These are phyloP conservation scores for Drosophila parvula DNA, from an alignment of 1,140 invertebrate genomes.

Conservation along the genomic window DNA sequence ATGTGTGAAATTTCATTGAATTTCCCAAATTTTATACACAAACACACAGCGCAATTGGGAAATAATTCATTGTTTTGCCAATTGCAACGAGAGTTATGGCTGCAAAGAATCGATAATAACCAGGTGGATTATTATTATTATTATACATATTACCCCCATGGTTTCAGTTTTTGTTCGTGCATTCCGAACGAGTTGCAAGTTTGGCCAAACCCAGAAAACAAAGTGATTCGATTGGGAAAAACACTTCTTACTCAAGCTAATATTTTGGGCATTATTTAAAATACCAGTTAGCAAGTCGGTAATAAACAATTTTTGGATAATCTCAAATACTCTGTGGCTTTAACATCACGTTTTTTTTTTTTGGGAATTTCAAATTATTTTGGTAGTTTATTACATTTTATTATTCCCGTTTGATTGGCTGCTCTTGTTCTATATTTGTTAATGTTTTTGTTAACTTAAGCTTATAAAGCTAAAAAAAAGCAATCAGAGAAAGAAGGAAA, in stretches of 20 bases:
- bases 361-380: not conserved
- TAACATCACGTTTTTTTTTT: not conserved
- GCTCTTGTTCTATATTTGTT: too few relatives aligned
- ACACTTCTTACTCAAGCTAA: conserved; percentile 16
- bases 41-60: conserved; percentile 44
- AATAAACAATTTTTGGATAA: conserved; percentile 5
- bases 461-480: too few relatives aligned
- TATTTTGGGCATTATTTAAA: conserved; percentile 27
- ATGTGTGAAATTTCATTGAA: conserved; percentile 54
- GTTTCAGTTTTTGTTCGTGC: conserved; percentile 15
- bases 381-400: not conserved
- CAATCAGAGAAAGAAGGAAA: too few relatives aligned
- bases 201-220: conserved; percentile 28
- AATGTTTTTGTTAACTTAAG: too few relatives aligned
- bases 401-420: too few relatives aligned
- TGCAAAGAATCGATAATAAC: conserved; percentile 48
- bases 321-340: not conserved
- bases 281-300: conserved; percentile 16
- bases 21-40: conserved; percentile 50
- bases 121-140: conserved; percentile 29
- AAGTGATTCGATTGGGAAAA: conserved; percentile 25
- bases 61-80: conserved; percentile 50
- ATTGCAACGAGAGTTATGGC: conserved; percentile 31
- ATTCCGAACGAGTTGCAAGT: conserved; percentile 6
- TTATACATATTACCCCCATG: conserved; percentile 28